Conservation (phyloP, 2,888 invertebrate species). For the Amblyteles armatorius region DNA sequence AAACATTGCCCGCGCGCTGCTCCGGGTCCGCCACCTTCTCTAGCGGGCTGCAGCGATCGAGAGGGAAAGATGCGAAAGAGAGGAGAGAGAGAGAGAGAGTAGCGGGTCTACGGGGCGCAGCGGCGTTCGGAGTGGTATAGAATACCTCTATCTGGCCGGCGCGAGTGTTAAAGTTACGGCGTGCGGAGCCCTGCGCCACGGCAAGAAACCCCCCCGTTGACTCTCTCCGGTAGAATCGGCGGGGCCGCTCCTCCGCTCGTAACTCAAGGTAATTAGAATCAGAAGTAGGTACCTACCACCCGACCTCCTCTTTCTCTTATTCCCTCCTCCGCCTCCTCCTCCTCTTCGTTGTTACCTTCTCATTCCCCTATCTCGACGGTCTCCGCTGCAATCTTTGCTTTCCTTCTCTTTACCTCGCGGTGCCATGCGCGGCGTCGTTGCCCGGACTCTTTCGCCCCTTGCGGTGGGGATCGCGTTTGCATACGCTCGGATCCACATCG, state of each 20-base stretch:
- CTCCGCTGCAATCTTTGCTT: constrained; percentile 5
- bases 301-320: constrained; percentile 65
- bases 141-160: constrained; percentile 44
- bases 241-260: constrained; percentile 70
- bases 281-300: constrained; percentile 69
- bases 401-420: constrained; percentile 38
- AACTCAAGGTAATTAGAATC: constrained; percentile 72
- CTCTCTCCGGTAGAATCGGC: constrained; percentile 60
- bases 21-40: constrained; percentile 17
- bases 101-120: neutral
- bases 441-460: constrained; percentile 35
- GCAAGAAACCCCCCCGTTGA: constrained; percentile 62
- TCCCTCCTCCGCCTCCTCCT: constrained; percentile 30
- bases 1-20: constrained; percentile 55
- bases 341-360: constrained; percentile 18
- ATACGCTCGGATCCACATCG: constrained; percentile 49
- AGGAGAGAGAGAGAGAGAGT: too few species aligned
- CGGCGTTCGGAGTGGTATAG: constrained; percentile 31
- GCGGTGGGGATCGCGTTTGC: constrained; percentile 50
- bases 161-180: constrained; percentile 67
- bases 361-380: constrained; percentile 8
- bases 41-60: neutral
- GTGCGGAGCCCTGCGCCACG: constrained; percentile 61
- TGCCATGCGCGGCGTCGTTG: constrained; percentile 19
- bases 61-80: too few species aligned